These are phyloP conservation scores for Phengaris arion DNA, from an alignment of 2,888 invertebrate species.

Conservation along the genomic window DNA sequence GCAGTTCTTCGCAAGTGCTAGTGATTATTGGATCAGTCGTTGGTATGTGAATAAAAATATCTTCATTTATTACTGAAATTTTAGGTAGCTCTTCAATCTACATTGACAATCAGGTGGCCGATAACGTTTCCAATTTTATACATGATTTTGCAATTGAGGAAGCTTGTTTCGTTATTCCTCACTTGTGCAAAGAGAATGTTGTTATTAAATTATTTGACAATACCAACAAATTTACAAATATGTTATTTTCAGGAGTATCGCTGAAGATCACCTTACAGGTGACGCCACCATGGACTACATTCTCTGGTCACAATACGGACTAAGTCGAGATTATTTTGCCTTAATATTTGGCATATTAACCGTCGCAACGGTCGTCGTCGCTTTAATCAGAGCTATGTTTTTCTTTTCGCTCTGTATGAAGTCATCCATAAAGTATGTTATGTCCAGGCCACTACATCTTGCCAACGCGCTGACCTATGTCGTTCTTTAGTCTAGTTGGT, in stretches of 20 bases:
- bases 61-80: background rate
- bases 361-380: conserved; percentile 77
- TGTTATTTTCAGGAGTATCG: conserved; percentile 56
- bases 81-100: too few species aligned
- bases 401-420: conserved; percentile 84
- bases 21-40: conserved; percentile 71
- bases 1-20: conserved; percentile 75
- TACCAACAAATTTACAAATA: background rate
- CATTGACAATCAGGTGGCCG: background rate
- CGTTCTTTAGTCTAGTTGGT: background rate
- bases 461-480: too few species aligned
- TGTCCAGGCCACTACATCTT: too few species aligned
- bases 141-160: background rate
- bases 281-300: conserved; percentile 61
- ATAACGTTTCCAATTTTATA: background rate
- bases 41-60: conserved; percentile 48
- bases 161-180: background rate
- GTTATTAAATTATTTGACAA: background rate
- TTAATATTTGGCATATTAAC: conserved; percentile 80
- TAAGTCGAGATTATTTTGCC: conserved; percentile 57
- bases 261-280: conserved; percentile 66
- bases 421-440: conserved; percentile 79
- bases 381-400: conserved; percentile 80
- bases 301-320: conserved; percentile 61
- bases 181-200: background rate